These are phyloP conservation scores for Cyprinodon diabolis DNA, from an alignment of 2,797 vertebrate genomes.

Conservation along the genomic window DNA sequence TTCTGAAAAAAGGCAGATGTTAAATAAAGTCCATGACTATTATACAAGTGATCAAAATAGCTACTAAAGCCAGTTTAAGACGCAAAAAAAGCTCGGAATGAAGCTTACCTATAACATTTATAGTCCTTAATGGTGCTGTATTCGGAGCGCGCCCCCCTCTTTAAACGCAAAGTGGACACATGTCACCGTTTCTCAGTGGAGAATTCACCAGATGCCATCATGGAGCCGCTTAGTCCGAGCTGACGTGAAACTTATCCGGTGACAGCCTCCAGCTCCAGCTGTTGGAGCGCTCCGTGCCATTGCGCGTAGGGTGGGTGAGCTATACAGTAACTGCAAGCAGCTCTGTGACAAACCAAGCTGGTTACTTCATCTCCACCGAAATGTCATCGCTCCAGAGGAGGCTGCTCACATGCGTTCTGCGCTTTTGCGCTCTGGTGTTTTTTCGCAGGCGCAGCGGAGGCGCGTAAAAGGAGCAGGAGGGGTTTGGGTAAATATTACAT, in stretches of 20 bases:
- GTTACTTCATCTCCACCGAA: conserved; percentile 13
- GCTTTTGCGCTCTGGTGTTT: not conserved
- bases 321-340: conserved; percentile 30
- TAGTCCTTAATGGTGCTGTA: not conserved
- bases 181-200: conserved; percentile 60
- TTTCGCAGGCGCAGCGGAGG: conserved; percentile 11
- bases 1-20: not conserved
- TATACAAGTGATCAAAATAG: not conserved
- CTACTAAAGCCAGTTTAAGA: not conserved
- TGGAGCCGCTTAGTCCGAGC: conserved; percentile 47
- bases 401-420: conserved; percentile 7
- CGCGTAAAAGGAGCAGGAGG: conserved; percentile 46
- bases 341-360: conserved; percentile 20
- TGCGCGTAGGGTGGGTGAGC: conserved; percentile 40
- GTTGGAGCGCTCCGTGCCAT: conserved; percentile 65
- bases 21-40: not conserved
- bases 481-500: not conserved
- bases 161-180: conserved; percentile 7
- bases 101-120: too few relatives aligned
- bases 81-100: not conserved
- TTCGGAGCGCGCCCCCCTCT: not conserved
- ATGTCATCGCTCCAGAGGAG: conserved; percentile 12
- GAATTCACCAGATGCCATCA: conserved; percentile 66
- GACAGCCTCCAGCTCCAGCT: conserved; percentile 34
- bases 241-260: conserved; percentile 64